Conservation (phyloP, 2,113 vertebrate genomes). For the Anoura caudifer region DNA sequence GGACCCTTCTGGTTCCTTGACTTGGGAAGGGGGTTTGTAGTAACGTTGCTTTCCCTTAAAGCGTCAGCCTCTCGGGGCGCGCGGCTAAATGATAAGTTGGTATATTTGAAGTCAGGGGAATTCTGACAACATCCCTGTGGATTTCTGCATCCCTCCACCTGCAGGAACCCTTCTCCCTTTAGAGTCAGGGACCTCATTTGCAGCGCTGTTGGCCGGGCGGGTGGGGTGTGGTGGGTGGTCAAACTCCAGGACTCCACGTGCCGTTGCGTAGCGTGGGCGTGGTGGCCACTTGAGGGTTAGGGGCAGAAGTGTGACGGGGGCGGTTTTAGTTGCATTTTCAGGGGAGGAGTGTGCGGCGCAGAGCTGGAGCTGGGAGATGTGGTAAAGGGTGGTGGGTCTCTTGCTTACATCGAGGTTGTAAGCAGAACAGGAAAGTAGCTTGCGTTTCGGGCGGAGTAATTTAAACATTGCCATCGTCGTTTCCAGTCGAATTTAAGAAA, state of each 20-base stretch:
- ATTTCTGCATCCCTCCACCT: background rate
- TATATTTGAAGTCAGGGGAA: background rate
- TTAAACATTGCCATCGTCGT: background rate
- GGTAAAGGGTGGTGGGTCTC: background rate
- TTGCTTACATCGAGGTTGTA: background rate
- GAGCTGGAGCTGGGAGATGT: background rate
- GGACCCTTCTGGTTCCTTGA: background rate
- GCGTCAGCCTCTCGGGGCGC: background rate
- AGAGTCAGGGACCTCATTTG: slow-evolving; percentile 43
- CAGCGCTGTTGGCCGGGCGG: background rate
- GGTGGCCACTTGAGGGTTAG: background rate
- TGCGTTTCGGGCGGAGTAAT: background rate
- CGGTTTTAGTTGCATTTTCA: background rate
- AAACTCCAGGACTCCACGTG: accelerated
- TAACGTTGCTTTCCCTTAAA: background rate
- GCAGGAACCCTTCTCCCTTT: background rate
- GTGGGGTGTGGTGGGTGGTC: too few relatives aligned
- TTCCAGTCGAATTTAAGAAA: background rate
- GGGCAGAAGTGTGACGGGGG: background rate
- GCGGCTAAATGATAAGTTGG: background rate
- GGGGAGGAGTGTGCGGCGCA: background rate
- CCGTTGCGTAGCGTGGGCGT: background rate
- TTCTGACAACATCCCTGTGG: background rate
- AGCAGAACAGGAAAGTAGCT: background rate
- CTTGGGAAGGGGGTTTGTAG: background rate